phyloP scores from a whole-genome alignment of 2,888 invertebrate species.

The Anthrax anthrax region DNA sequence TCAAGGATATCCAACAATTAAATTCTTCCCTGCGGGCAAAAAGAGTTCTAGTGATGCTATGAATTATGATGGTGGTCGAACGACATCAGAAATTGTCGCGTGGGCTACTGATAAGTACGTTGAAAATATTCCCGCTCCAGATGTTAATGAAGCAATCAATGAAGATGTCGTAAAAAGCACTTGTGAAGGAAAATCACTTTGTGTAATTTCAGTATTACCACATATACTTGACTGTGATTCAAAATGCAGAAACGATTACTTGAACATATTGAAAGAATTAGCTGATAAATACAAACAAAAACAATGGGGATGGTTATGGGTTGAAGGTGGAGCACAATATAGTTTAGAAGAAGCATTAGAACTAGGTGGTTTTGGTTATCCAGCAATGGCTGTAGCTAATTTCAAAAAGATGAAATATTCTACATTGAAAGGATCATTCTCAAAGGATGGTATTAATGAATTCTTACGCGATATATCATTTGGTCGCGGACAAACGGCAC shows the following conservation, averaged over 20 bases:
- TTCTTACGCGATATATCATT: constrained; percentile 85
- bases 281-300: constrained; percentile 89
- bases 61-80: constrained; percentile 90
- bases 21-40: constrained; percentile 67
- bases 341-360: constrained; percentile 79
- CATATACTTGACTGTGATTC: constrained; percentile 94
- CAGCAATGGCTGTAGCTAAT: constrained; percentile 94
- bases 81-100: constrained; percentile 72
- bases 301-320: constrained; percentile 97
- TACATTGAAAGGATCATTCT: constrained; percentile 83
- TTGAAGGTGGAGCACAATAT: constrained; percentile 77
- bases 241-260: constrained; percentile 76
- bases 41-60: constrained; percentile 52
- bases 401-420: constrained; percentile 95
- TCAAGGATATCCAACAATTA: constrained; percentile 93
- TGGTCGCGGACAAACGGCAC: constrained; percentile 83
- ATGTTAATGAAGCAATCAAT: constrained; percentile 54
- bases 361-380: constrained; percentile 96
- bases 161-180: constrained; percentile 50
- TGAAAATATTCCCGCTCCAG: constrained; percentile 82
- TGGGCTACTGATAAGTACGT: constrained; percentile 79
- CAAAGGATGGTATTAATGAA: constrained; percentile 86
- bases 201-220: constrained; percentile 83
- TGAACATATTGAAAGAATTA: constrained; percentile 53
- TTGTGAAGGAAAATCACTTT: constrained; percentile 79